phyloP scores from a whole-genome alignment of 2,113 vertebrate genomes.

The Mellivora capensis region DNA sequence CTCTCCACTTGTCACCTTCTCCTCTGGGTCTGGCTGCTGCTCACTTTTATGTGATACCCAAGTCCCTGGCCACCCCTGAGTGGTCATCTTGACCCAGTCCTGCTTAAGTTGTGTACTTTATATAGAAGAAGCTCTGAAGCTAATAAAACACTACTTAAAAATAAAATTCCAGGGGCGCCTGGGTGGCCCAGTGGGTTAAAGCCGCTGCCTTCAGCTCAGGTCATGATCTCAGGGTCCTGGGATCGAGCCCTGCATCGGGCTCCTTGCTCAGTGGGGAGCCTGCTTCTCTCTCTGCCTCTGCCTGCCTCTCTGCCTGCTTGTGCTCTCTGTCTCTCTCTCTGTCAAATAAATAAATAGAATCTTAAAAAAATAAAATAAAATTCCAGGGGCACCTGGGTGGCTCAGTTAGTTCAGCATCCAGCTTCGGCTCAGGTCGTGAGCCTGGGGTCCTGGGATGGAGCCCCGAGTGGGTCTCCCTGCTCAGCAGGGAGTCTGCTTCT shows the following conservation, averaged over 20 bases:
- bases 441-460: background rate
- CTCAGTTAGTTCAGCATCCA: background rate
- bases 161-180: background rate
- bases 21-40: background rate
- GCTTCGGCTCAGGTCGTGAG: background rate
- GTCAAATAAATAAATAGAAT: no score
- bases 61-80: background rate
- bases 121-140: background rate
- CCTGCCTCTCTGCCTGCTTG: no score
- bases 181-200: background rate
- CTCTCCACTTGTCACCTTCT: background rate
- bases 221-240: no score
- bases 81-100: background rate
- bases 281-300: no score
- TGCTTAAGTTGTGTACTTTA: background rate
- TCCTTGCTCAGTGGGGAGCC: no score
- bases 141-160: background rate
- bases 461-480: background rate
- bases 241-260: no score
- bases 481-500: no score
- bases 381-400: background rate
- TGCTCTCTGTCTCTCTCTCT: no score
- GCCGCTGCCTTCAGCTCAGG: no score
- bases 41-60: background rate
- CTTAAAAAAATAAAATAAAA: no score